A percentile compares a stretch with the other conserved stretches of the same genome.
These are phyloP conservation scores for Leptopilina syphax DNA, from an alignment of 2,888 invertebrate genomes.

Conservation along the genomic window DNA sequence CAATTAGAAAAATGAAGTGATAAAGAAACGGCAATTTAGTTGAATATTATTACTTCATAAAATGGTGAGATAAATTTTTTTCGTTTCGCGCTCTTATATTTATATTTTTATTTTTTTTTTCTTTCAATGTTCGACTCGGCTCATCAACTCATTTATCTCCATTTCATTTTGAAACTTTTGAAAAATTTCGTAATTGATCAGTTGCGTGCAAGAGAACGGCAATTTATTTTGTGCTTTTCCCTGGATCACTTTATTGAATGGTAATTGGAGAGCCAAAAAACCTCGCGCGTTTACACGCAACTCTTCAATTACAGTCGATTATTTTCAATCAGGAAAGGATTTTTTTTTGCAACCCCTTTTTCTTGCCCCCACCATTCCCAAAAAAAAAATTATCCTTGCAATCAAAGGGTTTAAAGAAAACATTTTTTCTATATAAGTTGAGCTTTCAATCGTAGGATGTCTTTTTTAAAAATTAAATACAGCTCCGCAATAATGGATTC, in stretches of 20 bases:
- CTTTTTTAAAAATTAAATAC: too few species aligned
- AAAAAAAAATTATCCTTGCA: too few species aligned
- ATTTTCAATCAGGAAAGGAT: conserved; percentile 17
- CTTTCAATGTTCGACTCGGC: background rate
- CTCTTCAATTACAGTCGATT: conserved; percentile 10
- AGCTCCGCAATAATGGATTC: too few species aligned
- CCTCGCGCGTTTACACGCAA: conserved; percentile 34
- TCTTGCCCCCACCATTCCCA: background rate
- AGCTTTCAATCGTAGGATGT: too few species aligned
- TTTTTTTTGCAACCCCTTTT: background rate
- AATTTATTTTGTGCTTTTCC: conserved; percentile 33
- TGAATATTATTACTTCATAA: background rate
- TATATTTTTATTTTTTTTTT: background rate
- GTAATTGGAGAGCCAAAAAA: conserved; percentile 37
- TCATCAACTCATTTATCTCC: conserved; percentile 5
- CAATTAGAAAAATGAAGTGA: background rate
- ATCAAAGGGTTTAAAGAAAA: too few species aligned
- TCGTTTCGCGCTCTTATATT: background rate
- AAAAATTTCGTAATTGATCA: conserved; percentile 35
- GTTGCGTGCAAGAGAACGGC: conserved; percentile 33
- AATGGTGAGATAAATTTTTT: background rate
- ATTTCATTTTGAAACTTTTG: conserved; percentile 18
- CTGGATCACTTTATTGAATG: conserved; percentile 33
- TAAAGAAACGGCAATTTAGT: background rate
- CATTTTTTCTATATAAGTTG: too few species aligned